Percentiles rank a stretch among this genome's conserved stretches.
These are phyloP conservation scores for Sebastes steindachneri DNA, from an alignment of 2,797 vertebrate genomes.

Conservation along the genomic window DNA sequence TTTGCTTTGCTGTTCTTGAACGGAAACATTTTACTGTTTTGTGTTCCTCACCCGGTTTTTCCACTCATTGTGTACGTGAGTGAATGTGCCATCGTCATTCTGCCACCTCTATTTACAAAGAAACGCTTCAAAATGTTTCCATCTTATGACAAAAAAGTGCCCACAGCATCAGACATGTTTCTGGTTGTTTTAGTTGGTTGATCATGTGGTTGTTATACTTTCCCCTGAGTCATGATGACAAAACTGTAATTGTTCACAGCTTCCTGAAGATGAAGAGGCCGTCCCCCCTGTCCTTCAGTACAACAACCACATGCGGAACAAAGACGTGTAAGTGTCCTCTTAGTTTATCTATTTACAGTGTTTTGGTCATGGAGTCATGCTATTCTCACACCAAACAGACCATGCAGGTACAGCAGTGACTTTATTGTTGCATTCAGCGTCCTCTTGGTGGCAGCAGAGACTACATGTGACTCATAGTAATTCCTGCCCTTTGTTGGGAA, in stretches of 20 bases:
- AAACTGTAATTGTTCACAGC: conserved; percentile 67
- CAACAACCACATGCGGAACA: conserved; percentile 80
- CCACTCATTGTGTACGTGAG: not conserved
- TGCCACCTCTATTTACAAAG: not conserved
- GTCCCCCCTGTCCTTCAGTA: conserved; percentile 72
- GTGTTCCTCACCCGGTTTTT: not conserved
- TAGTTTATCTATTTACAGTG: not conserved
- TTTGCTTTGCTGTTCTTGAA: not conserved
- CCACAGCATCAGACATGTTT: not conserved
- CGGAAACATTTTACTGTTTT: not conserved
- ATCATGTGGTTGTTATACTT: not conserved
- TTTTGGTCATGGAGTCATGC: not conserved
- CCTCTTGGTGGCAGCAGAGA: conserved; percentile 75
- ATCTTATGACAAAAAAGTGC: not conserved
- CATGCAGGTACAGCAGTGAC: not conserved
- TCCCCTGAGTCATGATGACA: not conserved
- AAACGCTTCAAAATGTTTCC: not conserved
- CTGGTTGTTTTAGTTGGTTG: not conserved
- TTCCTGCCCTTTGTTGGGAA: conserved; percentile 38
- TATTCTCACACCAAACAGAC: not conserved
- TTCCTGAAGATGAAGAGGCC: conserved; percentile 88
- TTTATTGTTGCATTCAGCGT: conserved; percentile 21
- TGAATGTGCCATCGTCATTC: not conserved
- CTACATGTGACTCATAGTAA: not conserved
- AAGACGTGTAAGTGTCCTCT: conserved; percentile 74